These are phyloP conservation scores for Bovichtus variegatus DNA, from an alignment of 2,797 vertebrate genomes.

Conservation along the genomic window DNA sequence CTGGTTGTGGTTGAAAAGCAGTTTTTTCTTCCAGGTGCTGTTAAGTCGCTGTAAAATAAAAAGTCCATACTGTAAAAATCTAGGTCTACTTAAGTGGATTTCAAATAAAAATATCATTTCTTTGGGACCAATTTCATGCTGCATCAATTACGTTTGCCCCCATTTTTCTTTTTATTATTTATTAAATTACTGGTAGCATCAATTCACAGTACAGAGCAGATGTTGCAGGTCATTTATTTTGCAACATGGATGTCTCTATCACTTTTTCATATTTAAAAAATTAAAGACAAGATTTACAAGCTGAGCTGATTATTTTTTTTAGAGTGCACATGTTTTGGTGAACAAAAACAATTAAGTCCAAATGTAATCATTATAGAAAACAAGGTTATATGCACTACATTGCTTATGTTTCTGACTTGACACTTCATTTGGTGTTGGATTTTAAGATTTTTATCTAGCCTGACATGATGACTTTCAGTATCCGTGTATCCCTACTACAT, in stretches of 20 bases:
- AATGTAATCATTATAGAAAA: background rate
- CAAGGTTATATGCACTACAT: background rate
- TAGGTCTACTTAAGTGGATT: background rate
- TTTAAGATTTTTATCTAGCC: background rate
- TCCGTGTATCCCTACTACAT: background rate
- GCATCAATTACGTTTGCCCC: constrained; percentile 2
- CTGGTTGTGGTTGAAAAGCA: background rate
- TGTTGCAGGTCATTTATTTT: background rate
- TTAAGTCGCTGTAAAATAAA: background rate
- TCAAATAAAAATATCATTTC: constrained; percentile 19
- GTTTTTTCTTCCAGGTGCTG: constrained; percentile 2
- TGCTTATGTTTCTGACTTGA: background rate
- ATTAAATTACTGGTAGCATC: background rate
- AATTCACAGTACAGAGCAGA: background rate
- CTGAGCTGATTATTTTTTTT: too few species aligned
- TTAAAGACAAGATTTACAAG: background rate
- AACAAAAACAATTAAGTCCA: too few species aligned
- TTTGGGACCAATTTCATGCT: constrained; percentile 21
- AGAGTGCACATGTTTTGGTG: too few species aligned
- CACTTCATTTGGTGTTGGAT: background rate
- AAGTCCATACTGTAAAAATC: background rate
- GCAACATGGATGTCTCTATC: background rate
- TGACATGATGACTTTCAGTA: background rate
- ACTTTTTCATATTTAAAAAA: background rate
- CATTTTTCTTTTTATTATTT: constrained; percentile 7